phyloP scores from a whole-genome alignment of 2,113 vertebrate genomes.

The Rousettus leschenaultii region DNA sequence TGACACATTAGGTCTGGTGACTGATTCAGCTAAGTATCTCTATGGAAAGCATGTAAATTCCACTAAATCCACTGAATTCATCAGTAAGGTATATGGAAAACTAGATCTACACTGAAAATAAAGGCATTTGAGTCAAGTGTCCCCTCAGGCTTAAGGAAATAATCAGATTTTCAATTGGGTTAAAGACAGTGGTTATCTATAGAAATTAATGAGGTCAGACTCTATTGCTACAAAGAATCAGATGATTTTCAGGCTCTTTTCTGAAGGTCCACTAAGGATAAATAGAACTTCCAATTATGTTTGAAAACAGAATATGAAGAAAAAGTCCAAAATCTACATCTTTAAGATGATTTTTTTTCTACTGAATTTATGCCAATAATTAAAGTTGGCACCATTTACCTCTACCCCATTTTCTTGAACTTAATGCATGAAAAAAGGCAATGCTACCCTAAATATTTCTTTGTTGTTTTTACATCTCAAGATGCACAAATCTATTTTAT shows the following conservation, averaged over 20 bases:
- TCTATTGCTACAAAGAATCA: slow-evolving; percentile 8
- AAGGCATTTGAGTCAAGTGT: not conserved
- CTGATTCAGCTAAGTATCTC: not conserved
- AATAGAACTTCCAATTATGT: not conserved
- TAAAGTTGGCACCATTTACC: not conserved
- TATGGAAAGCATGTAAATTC: not conserved
- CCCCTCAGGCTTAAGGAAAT: not conserved
- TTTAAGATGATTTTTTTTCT: not conserved
- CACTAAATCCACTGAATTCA: not conserved
- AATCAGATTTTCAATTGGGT: not conserved
- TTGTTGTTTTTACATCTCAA: not conserved
- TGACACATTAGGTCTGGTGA: not conserved
- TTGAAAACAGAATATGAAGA: not conserved
- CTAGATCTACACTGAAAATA: not conserved
- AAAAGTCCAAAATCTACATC: not conserved
- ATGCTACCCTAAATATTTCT: not conserved
- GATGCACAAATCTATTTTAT: not conserved
- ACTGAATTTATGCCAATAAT: not conserved
- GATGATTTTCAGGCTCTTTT: not conserved
- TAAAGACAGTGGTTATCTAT: not conserved
- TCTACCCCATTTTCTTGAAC: not conserved
- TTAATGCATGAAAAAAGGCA: not conserved
- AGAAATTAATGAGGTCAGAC: not conserved
- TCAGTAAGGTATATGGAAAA: not conserved
- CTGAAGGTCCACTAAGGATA: not conserved